A percentile compares a stretch with the other conserved stretches of the same genome.
These are phyloP conservation scores for Platerodrilus igneus DNA, from an alignment of 2,888 invertebrate genomes.

Conservation along the genomic window DNA sequence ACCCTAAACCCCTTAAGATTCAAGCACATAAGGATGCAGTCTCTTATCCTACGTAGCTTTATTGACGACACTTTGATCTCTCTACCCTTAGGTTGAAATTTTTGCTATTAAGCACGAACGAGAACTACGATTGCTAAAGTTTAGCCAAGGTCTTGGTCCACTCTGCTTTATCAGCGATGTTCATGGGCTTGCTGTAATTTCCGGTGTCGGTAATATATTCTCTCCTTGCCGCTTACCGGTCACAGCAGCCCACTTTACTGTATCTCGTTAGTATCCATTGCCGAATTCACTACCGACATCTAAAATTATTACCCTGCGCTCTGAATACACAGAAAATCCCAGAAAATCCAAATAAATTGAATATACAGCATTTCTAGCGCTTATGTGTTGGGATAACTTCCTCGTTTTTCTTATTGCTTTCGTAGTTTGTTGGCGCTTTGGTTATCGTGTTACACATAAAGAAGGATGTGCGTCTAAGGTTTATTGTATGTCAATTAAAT, in stretches of 20 bases:
- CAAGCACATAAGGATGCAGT: too few relatives aligned
- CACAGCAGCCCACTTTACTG: conserved; percentile 12
- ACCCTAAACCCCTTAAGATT: too few relatives aligned
- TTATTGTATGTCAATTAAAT: too few relatives aligned
- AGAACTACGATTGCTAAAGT: too few relatives aligned
- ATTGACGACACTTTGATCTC: too few relatives aligned
- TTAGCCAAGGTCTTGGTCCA: conserved; percentile 23
- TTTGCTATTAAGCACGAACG: too few relatives aligned
- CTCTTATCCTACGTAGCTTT: too few relatives aligned
- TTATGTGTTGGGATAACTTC: conserved; percentile 4
- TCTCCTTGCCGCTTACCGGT: conserved; percentile 33
- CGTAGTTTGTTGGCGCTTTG: too few relatives aligned
- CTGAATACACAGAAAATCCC: conserved; percentile 10
- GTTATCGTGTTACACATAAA: too few relatives aligned
- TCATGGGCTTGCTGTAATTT: conserved; percentile 34
- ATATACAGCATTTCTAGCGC: conserved; percentile 6
- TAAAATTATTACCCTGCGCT: conserved; percentile 10
- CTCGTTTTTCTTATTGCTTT: conserved; percentile 7
- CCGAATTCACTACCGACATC: conserved; percentile 7
- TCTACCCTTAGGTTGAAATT: too few relatives aligned
- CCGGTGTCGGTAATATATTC: conserved; percentile 36
- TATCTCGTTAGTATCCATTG: conserved; percentile 10
- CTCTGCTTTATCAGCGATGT: conserved; percentile 30
- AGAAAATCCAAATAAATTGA: conserved; percentile 14
- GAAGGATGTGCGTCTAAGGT: too few relatives aligned